Evolutionary conservation across 2,113 vertebrate species (phyloP), one percentile per base, ranked within the genome.

Genomic region (Cygnus atratus): DNA sequence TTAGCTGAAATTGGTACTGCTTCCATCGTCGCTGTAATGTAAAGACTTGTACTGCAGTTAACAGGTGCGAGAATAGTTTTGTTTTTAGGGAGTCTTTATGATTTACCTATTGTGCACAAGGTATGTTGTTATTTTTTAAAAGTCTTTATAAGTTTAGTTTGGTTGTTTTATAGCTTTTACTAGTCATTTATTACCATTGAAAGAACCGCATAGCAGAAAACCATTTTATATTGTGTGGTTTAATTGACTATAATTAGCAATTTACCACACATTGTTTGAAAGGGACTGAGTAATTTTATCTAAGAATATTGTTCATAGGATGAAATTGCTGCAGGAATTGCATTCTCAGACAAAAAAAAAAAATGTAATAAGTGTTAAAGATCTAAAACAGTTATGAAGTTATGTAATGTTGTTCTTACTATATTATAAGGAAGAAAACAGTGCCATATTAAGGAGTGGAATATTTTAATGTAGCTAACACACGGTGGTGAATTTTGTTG

Each of bases 211-310:
- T 61, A 61, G 21, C 39, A 75, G 84, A 84, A 86, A 93, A 29
- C 16, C 1, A 4, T 20, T 88, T 92, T 20, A n/a, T 86, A 65
- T 61, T 78, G 43, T 71, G 67, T 65, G 43, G 33, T 80, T 90
- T 94, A 95, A 94, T 92, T 88, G 85, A 55, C 68, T 93, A 4
- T 84, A 94, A 87, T 94, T 82, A 90, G 46, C 35, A 67, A 88
- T 96, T 95, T 96, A 33, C 59, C 67, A 74, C 59, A 67, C 46
- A 29, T 62, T 71, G 28, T 74, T 92, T 78, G 73, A 75, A 93
- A 71, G 61, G 13, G 14, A 52, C 46, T 77, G 0, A 80, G 22
- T 39, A 72, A 83, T 87, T 55, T 87, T 59, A 58, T 62, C 48
- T 68, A 61, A 72, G 63, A 70, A 29, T 79, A 73, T 87, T 90